phyloP scores from a whole-genome alignment of 2,888 invertebrate species.

The Trichogramma dendrolimi region DNA sequence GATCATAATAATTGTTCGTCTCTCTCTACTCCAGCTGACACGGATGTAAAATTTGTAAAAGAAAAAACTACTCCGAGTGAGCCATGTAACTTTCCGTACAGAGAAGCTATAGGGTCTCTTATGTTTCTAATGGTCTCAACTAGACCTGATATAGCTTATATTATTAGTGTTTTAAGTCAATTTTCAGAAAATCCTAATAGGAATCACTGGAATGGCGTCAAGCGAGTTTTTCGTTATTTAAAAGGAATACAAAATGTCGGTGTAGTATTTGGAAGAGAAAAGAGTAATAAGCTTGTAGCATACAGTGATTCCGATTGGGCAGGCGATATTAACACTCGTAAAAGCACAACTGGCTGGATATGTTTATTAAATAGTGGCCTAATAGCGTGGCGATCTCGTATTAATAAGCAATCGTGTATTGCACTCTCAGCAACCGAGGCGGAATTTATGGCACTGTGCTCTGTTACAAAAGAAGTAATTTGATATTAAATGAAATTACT shows the following conservation, averaged over 20 bases:
- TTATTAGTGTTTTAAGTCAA: constrained; percentile 14
- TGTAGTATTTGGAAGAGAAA: background rate
- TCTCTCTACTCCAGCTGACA: constrained; percentile 25
- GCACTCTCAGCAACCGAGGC: constrained; percentile 20
- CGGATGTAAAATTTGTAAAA: background rate
- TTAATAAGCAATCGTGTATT: constrained; percentile 16
- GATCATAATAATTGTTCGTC: constrained; percentile 17
- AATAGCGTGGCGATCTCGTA: constrained; percentile 19
- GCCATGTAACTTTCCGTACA: constrained; percentile 7
- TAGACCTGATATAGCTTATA: constrained; percentile 16
- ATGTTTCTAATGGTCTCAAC: constrained; percentile 19
- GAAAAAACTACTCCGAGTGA: background rate
- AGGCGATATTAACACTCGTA: constrained; percentile 11
- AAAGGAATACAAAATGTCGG: constrained; percentile 12
- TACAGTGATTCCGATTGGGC: constrained; percentile 18
- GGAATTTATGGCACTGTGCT: constrained; percentile 19
- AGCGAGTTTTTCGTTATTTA: constrained; percentile 13
- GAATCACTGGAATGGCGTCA: constrained; percentile 14
- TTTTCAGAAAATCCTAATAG: constrained; percentile 4
- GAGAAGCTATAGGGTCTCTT: constrained; percentile 18
- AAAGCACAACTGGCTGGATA: constrained; percentile 21
- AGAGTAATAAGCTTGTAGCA: background rate
- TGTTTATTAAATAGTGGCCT: constrained; percentile 6
- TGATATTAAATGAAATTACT: constrained; percentile 14
- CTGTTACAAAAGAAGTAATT: constrained; percentile 17